These are phyloP conservation scores for Hetaerina titia DNA, from an alignment of 2,888 invertebrate species.

Conservation along the genomic window DNA sequence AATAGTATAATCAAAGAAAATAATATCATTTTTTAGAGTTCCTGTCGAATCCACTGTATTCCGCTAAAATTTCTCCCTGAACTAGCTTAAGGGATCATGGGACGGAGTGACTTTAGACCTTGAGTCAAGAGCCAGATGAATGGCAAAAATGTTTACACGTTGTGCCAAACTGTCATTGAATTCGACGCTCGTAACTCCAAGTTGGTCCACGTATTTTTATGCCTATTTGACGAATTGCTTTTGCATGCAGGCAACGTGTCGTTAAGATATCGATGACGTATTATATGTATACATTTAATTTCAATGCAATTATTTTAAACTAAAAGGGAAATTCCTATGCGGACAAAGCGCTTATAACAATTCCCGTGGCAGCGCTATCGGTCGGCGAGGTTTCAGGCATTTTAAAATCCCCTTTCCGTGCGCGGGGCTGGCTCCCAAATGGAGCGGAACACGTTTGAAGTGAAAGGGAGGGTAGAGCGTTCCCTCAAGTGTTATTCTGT, in stretches of 20 bases:
- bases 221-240: neutral
- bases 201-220: neutral
- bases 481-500: conserved; percentile 15
- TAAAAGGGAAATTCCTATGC: neutral
- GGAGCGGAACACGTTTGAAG: conserved; percentile 11
- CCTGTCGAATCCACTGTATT: neutral
- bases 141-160: neutral
- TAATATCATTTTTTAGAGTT: no score
- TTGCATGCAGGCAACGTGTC: neutral
- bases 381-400: neutral
- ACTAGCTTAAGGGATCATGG: neutral
- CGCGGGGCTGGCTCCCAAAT: neutral
- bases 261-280: neutral
- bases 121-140: neutral
- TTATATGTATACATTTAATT: no score
- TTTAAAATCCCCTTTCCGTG: neutral
- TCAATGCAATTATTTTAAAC: no score
- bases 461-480: neutral
- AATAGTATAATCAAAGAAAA: no score
- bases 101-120: neutral
- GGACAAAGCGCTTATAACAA: neutral
- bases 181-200: neutral
- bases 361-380: neutral
- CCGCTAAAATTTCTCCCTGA: neutral
- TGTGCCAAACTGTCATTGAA: neutral